phyloP scores from a whole-genome alignment of 2,113 vertebrate species.

The Erinaceus europaeus region DNA sequence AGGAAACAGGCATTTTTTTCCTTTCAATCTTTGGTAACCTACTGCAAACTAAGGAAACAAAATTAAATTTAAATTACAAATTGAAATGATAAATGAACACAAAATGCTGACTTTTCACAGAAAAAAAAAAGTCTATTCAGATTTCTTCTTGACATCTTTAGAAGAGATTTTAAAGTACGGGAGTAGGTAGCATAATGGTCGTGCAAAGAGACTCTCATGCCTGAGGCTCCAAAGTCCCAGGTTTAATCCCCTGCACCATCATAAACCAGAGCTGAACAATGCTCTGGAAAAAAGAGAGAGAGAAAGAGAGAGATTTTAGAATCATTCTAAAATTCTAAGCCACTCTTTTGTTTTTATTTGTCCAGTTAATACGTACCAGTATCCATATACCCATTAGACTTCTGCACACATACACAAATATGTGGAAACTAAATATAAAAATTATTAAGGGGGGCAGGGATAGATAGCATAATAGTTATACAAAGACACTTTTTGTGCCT shows the following conservation, averaged over 20 bases:
- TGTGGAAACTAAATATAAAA: background rate
- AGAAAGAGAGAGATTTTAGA: too few species aligned
- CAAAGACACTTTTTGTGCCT: too few species aligned
- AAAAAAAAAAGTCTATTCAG: background rate
- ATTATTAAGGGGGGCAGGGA: too few species aligned
- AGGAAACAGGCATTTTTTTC: constrained; percentile 93
- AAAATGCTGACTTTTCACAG: background rate
- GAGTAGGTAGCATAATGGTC: too few species aligned
- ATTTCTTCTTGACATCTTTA: background rate
- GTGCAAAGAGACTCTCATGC: too few species aligned
- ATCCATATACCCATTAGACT: background rate
- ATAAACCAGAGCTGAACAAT: too few species aligned
- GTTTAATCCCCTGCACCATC: too few species aligned
- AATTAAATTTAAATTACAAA: constrained; percentile 49
- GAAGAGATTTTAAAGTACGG: too few species aligned
- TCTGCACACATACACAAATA: background rate
- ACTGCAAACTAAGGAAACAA: constrained; percentile 86
- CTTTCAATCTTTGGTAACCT: constrained; percentile 94
- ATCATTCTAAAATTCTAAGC: background rate
- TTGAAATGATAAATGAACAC: background rate
- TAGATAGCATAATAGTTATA: background rate
- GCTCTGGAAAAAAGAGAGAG: too few species aligned
- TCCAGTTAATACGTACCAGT: background rate
- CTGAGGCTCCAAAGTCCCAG: too few species aligned
- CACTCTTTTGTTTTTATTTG: background rate